Conservation (phyloP, 2,113 vertebrate genomes). For the Xenopus borealis region DNA sequence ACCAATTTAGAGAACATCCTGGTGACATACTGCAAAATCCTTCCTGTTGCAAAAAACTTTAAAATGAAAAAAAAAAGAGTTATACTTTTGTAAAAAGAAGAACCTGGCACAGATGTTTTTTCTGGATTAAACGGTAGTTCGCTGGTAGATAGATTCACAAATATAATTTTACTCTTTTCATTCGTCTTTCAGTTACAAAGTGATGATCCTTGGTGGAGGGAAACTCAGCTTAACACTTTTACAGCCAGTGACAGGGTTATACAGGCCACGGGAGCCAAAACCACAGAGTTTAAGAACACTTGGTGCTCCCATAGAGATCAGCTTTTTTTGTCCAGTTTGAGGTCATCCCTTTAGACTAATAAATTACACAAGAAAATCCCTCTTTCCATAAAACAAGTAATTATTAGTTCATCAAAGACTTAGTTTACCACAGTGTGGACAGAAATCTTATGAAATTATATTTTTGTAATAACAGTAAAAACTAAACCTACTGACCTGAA, state of each 20-base stretch:
- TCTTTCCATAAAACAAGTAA: constrained; percentile 21
- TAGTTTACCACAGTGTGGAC: background rate
- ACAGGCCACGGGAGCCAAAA: background rate
- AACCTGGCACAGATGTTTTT: too few relatives aligned
- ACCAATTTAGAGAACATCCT: too few relatives aligned
- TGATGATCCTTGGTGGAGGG: background rate
- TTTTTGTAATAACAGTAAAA: too few relatives aligned
- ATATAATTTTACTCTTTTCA: too few relatives aligned
- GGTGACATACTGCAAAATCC: too few relatives aligned
- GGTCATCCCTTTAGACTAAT: constrained; percentile 2
- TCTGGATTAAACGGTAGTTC: too few relatives aligned
- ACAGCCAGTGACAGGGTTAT: background rate
- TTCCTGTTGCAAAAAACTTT: too few relatives aligned
- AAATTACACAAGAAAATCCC: constrained; percentile 8
- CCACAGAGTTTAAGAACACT: constrained; percentile 3
- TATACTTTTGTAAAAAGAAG: too few relatives aligned
- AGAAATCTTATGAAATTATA: background rate
- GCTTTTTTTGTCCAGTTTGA: constrained; percentile 22
- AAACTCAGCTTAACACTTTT: background rate
- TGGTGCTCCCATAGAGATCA: constrained; percentile 1
- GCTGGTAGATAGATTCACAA: too few relatives aligned
- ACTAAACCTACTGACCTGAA: too few relatives aligned
- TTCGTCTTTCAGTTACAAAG: too few relatives aligned
- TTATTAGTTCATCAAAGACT: constrained; percentile 14
- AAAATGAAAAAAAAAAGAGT: too few relatives aligned